Evolutionary conservation across 2,797 vertebrate species (phyloP), one percentile per base, ranked within the genome.

Genomic region (Aratinga solstitialis): DNA sequence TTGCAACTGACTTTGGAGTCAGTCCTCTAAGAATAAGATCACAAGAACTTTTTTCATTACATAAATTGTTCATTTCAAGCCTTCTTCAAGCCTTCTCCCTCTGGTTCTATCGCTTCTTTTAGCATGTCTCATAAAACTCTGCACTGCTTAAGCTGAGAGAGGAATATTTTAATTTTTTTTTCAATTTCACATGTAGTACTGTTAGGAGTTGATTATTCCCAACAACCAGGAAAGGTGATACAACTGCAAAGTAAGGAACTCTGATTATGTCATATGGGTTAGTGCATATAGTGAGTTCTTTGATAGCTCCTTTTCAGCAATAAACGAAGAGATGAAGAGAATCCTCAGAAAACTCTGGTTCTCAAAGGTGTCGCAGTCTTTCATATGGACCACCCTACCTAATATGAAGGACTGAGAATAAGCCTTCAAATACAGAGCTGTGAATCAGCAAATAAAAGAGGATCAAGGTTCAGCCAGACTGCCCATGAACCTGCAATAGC

Each of bases 61-160:
- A 72, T 54, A 54, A 71, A 72, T n/a, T 54, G 30, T 47, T 73
- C 83, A 76, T 89, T 88, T 86, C 76, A 86, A 90, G 30, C 11
- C 26, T 63, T 42, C 71, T 90, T 58, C 56, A 58, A 58, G 56
- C 32, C 42, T 81, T 43, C 20, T 75, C 38, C 71, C 56, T 62
- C 58, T 82, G 59, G 30, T 36, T 76, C n/a, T 58, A 68, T 32
- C 21, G 9, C 16, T 63, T 68, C 32, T 85, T 71, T 83, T 30
- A 50, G 19, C 51, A 40, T 53, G 22, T n/a, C 30, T 56, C 47
- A 50, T 16, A 83, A 85, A 45, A 3, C 18, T 80, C 42, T 80
- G 23, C 17, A 66, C 65, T 43, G 21, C 24, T 59, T 79, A 91
- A 79, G 22, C 10, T 79, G 40, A 82, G 23, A 77, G 11, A 86